These are phyloP conservation scores for Papilio dardanus DNA, from an alignment of 1,140 invertebrate species.

Conservation along the genomic window DNA sequence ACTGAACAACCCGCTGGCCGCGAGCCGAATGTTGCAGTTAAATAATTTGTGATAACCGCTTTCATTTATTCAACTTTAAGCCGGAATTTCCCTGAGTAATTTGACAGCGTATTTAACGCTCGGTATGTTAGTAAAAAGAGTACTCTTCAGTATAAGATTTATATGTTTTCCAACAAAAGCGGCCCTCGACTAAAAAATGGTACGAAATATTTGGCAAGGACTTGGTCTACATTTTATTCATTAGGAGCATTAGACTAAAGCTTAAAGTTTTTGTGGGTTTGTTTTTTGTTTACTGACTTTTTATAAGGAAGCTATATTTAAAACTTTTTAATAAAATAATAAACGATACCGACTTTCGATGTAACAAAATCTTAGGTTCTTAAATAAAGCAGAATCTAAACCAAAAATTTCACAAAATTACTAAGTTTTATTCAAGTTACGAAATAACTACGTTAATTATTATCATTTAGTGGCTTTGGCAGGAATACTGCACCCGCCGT, in stretches of 20 bases:
- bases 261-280: background rate
- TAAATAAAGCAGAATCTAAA: background rate
- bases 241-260: background rate
- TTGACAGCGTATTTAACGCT: slow-evolving; percentile 48
- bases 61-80: slow-evolving; percentile 73
- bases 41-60: slow-evolving; percentile 79
- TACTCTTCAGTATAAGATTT: slow-evolving; percentile 24
- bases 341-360: no score
- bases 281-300: background rate
- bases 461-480: slow-evolving; percentile 70
- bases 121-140: slow-evolving; percentile 28
- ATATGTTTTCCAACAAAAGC: background rate
- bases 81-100: slow-evolving; percentile 61
- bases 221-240: background rate
- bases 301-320: background rate
- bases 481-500: slow-evolving; percentile 60
- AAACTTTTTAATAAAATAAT: no score
- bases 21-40: slow-evolving; percentile 76
- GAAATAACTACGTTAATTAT: slow-evolving; percentile 68
- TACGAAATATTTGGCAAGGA: background rate
- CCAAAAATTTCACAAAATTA: background rate
- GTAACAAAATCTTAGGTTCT: background rate
- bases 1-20: slow-evolving; percentile 66
- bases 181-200: background rate
- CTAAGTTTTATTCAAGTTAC: slow-evolving; percentile 38